Conservation (phyloP, 2,797 vertebrate species). For the Malacoctenus gilli region DNA sequence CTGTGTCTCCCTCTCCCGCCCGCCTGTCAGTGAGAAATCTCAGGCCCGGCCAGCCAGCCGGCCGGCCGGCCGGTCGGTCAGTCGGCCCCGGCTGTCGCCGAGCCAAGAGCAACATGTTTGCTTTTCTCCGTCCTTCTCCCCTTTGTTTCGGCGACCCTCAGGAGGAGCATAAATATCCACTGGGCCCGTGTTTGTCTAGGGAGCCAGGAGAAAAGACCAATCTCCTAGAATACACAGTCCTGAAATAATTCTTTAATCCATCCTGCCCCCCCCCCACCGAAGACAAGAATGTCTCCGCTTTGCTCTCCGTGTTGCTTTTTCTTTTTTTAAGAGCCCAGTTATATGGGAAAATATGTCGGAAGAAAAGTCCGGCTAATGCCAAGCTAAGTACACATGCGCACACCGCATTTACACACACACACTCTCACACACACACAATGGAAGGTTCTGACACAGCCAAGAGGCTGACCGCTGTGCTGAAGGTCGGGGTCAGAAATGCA, state of each 20-base stretch:
- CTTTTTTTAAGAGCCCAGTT: slow-evolving; percentile 50
- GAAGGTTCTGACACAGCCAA: slow-evolving; percentile 34
- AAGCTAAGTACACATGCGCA: slow-evolving; percentile 14
- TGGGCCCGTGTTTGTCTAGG: slow-evolving; percentile 79
- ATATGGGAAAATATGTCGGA: slow-evolving; percentile 82
- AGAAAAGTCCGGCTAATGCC: slow-evolving; percentile 71
- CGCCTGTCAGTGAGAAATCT: slow-evolving; percentile 56
- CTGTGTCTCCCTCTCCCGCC: slow-evolving; percentile 27
- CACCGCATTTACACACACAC: slow-evolving; percentile 12
- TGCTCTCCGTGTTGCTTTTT: slow-evolving; percentile 20
- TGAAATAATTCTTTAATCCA: slow-evolving; percentile 78
- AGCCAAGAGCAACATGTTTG: slow-evolving; percentile 84
- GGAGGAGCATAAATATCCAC: slow-evolving; percentile 82
- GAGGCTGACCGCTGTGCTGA: slow-evolving; percentile 31
- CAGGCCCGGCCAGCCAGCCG: slow-evolving; percentile 34
- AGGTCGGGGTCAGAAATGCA: slow-evolving; percentile 55
- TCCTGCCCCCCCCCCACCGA: slow-evolving; percentile 48
- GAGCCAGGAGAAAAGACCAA: slow-evolving; percentile 73
- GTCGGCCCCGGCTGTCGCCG: slow-evolving; percentile 47
- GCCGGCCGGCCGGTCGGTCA: slow-evolving; percentile 26
- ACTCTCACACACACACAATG: slow-evolving; percentile 29
- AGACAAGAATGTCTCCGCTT: slow-evolving; percentile 71
- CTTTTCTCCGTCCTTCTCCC: slow-evolving; percentile 74
- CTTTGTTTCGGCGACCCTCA: slow-evolving; percentile 82
- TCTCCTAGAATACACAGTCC: slow-evolving; percentile 83